Evolutionary conservation across 2,888 invertebrate species (phyloP), one percentile per base, ranked within the genome.

Genomic region (Ornithoptera alexandrae): DNA sequence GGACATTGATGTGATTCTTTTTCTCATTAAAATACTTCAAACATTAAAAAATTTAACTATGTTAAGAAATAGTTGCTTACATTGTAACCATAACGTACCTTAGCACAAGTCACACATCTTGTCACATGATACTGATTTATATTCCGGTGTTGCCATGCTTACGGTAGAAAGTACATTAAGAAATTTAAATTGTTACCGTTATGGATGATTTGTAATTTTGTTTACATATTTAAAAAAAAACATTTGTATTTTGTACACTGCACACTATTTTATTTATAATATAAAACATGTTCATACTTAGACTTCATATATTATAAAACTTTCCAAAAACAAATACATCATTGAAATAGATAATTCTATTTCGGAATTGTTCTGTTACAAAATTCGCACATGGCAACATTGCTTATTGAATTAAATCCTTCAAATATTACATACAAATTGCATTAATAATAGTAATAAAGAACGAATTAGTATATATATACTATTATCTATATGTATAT

Each of bases 21-120:
- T 30, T 30, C 3, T n/a, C 46, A 18, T 24, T 50, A 30, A 60
- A 66, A 66, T 50, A 60, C 20, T 50, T 65, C 30, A 46, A 18
- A 60, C 66, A 60, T 66, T 22, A 46, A 58, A 59, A 59, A 65
- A 59, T 24, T 60, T 0, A 50, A 53, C 30, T 30, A 30, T 58
- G 22, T 57, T 24, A 24, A 59, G 22, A 46, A 46, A 58, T 58
- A 64, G 56, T 64, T 24, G 22, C 42, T 57, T 50, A 30, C 59
- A 18, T 15, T 17, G 18, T 67, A 61, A 50, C 36, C 1, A 46
- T 65, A 15, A 20, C 15, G 15, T 46, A 46, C 15, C 58, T 22
- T 24, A 58, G 57, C 58, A 57, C 17, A 65, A 39, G 20, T 22
- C 36, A 60, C 61, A 12, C 36, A 18, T 50, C 30, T 30, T 50